Conservation (phyloP, 2,797 vertebrate species). For the Alcedo atthis region DNA sequence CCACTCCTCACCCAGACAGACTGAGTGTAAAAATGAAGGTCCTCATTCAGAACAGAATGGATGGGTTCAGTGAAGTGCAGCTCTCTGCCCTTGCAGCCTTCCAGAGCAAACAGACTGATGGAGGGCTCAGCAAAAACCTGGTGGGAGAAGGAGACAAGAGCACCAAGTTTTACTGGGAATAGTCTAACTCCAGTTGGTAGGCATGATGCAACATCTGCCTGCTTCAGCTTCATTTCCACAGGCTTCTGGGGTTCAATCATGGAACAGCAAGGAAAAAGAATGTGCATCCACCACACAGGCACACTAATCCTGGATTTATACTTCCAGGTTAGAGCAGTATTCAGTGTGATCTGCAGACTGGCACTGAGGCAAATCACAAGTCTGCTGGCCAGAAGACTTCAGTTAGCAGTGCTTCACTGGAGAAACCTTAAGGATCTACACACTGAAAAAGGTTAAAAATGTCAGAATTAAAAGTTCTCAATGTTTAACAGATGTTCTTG, state of each 20-base stretch:
- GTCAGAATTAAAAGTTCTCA: neutral
- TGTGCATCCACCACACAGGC: neutral
- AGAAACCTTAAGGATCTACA: neutral
- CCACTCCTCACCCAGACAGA: slow-evolving; percentile 85
- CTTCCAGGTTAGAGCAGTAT: neutral
- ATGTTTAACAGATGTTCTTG: neutral
- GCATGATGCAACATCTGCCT: neutral
- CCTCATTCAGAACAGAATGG: slow-evolving; percentile 77
- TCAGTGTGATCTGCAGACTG: neutral
- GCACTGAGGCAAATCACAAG: neutral
- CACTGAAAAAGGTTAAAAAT: neutral
- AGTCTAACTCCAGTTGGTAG: neutral
- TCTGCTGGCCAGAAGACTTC: neutral
- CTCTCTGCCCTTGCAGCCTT: slow-evolving; percentile 85
- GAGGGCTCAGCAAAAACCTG: slow-evolving; percentile 86
- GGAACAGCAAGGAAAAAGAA: neutral
- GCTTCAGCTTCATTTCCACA: neutral
- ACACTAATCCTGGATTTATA: neutral
- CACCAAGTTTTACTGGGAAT: neutral
- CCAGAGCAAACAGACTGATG: slow-evolving; percentile 84
- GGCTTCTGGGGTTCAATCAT: neutral
- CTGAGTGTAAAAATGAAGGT: slow-evolving; percentile 82
- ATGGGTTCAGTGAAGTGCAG: slow-evolving; percentile 75
- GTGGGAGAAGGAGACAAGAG: neutral
- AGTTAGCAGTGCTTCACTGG: neutral